Evolutionary conservation across 1,140 invertebrate genomes (phyloP), one percentile per base, ranked within the genome.

Genomic region (Pantala flavescens): DNA sequence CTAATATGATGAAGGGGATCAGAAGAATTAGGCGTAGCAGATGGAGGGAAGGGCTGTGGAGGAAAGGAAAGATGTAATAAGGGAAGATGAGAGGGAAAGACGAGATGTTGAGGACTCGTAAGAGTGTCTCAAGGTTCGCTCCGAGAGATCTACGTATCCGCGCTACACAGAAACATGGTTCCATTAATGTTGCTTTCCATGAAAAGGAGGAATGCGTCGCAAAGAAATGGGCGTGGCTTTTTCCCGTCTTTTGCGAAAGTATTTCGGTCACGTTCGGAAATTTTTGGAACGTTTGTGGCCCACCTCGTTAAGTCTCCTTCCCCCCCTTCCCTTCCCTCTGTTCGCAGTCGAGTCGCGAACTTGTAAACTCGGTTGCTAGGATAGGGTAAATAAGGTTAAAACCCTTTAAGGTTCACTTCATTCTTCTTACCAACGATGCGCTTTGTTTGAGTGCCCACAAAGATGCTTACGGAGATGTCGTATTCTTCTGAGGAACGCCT

Each of bases 251-350:
- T 21, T 21, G 14, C 12, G 16, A 21, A 21, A 16, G 49, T 63
- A 63, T 63, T 63, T 63, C 12, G 14, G 49, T 63, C 49, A 63
- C 49, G 49, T 63, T 63, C 49, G 49, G 49, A 63, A 63, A 63
- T 63, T 63, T 63, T 63, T 63, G 49, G 49, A 63, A 63, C 49
- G 49, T 63, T 63, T 63, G 49, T 63, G 49, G 49, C 49, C 49
- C 5, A 63, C 49, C 49, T 63, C 49, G 49, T 63, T 63, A 63
- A 63, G 49, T 63, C n/a, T 3, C 49, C 49, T 21, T 12, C 5
- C 12, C 12, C 49, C 12, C n/a, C 49, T 14, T 21, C 28, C 9
- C 28, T 2, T 36, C 9, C 28, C 28, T 36, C 9, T 36, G 28
- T 36, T 36, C 28, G 28, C 28, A 36, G 28, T 36, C 28, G 28